Evolutionary conservation across 2,113 vertebrate species (phyloP).

Genomic region (Pachycephala philippinensis): DNA sequence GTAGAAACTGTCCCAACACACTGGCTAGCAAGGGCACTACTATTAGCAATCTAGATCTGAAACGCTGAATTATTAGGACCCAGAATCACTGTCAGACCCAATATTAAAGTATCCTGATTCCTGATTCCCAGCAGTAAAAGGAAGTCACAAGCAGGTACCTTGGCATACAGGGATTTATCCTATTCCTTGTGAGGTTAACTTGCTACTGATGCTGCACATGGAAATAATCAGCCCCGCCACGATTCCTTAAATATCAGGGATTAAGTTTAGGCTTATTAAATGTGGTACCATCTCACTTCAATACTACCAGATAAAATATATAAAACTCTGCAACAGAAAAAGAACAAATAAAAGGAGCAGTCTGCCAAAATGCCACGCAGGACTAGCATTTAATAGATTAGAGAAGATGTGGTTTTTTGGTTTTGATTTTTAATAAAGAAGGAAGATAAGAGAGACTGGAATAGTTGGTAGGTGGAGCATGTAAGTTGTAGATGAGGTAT

Average conservation of each 20-base stretch:
- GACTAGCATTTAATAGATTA: neutral
- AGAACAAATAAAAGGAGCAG: neutral
- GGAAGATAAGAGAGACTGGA: neutral
- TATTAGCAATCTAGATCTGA: neutral
- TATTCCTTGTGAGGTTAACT: neutral
- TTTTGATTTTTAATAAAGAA: neutral
- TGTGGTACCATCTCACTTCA: neutral
- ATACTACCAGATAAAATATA: neutral
- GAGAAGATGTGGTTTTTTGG: fast-evolving
- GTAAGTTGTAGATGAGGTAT: neutral
- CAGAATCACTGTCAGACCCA: neutral
- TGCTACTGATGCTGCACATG: neutral
- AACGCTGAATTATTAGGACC: neutral
- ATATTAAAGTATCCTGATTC: neutral
- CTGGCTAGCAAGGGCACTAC: neutral
- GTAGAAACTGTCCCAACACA: neutral
- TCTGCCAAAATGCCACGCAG: neutral
- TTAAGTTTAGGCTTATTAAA: neutral
- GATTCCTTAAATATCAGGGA: neutral
- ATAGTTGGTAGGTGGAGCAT: neutral
- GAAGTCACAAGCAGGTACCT: neutral
- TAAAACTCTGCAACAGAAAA: neutral
- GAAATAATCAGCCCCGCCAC: neutral
- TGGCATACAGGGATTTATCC: neutral
- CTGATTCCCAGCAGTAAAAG: neutral